Conservation (phyloP, 2,888 invertebrate genomes). For the Tenthredo scrophulariae region DNA sequence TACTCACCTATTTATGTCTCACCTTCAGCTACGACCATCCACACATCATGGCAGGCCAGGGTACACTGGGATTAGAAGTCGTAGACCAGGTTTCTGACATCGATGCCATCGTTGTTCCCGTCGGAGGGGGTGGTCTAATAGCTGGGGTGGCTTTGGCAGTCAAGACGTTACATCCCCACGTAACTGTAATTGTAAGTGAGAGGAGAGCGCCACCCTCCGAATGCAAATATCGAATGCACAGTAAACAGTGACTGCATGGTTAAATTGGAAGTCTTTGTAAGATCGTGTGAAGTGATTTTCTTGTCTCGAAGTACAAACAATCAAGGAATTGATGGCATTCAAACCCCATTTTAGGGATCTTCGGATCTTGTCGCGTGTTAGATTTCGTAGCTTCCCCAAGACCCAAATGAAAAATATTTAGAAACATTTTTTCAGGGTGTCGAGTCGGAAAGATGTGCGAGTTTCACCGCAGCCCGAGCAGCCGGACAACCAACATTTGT, state of each 20-base stretch:
- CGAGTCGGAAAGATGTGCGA: conserved; percentile 94
- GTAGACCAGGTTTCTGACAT: conserved; percentile 92
- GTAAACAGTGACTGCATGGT: neutral
- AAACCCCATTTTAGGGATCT: neutral
- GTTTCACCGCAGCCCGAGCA: conserved; percentile 88
- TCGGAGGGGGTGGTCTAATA: conserved; percentile 96
- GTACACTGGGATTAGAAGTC: conserved; percentile 96
- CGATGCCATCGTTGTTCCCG: conserved; percentile 94
- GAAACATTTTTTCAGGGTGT: conserved; percentile 84
- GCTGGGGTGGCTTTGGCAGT: conserved; percentile 95
- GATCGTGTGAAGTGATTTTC: neutral
- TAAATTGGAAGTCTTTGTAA: neutral
- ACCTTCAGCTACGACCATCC: conserved; percentile 93
- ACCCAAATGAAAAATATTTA: neutral
- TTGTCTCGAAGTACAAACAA: neutral
- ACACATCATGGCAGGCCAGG: conserved; percentile 96
- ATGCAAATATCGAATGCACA: neutral
- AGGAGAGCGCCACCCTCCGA: neutral
- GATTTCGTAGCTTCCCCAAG: neutral
- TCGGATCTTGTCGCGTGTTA: neutral
- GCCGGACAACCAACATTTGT: conserved; percentile 85
- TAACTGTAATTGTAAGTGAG: conserved; percentile 90
- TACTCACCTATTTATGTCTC: neutral
- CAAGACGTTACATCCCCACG: conserved; percentile 90
- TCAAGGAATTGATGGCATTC: neutral